Percentiles rank a stretch among this genome's conserved stretches.
Conservation (phyloP, 1,140 invertebrate species). For the Drosophila kikkawai region DNA sequence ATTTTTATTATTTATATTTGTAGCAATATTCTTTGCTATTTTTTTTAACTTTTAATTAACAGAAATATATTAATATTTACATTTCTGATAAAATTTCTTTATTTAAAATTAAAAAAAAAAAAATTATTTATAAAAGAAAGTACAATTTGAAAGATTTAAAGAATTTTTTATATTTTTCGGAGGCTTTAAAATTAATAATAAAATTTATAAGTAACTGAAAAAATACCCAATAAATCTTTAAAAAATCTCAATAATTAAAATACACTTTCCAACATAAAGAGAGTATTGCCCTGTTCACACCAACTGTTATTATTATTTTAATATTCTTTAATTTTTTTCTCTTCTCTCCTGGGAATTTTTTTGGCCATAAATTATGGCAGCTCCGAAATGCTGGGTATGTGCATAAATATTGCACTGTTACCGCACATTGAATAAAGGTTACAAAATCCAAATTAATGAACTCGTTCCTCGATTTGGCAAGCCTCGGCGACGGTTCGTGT, state of each 20-base stretch:
- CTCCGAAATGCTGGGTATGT: slow-evolving; percentile 22
- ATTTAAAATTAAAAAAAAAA: too few species aligned
- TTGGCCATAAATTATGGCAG: slow-evolving; percentile 65
- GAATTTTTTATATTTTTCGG: too few species aligned
- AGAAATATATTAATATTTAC: too few species aligned
- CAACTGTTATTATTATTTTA: neutral
- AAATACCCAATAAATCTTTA: neutral
- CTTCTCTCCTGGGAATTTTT: slow-evolving; percentile 5
- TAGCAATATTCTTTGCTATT: too few species aligned
- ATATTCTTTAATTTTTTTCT: neutral
- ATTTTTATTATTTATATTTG: too few species aligned
- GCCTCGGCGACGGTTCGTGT: slow-evolving; percentile 20
- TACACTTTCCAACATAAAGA: neutral
- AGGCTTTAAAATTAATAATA: too few species aligned
- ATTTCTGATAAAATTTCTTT: too few species aligned
- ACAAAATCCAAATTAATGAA: slow-evolving; percentile 81
- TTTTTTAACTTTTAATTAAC: too few species aligned
- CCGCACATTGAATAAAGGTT: slow-evolving; percentile 66
- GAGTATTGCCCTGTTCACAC: slow-evolving; percentile 1
- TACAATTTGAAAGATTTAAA: too few species aligned
- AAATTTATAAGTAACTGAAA: neutral
- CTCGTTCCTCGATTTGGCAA: slow-evolving; percentile 55
- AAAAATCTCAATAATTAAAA: neutral
- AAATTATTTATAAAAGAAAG: too few species aligned
- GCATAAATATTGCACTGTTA: slow-evolving; percentile 51